A percentile compares a stretch with the other conserved stretches of the same genome.
These are phyloP conservation scores for Rhabdomys pumilio DNA, from an alignment of 2,797 vertebrate species.

Conservation along the genomic window DNA sequence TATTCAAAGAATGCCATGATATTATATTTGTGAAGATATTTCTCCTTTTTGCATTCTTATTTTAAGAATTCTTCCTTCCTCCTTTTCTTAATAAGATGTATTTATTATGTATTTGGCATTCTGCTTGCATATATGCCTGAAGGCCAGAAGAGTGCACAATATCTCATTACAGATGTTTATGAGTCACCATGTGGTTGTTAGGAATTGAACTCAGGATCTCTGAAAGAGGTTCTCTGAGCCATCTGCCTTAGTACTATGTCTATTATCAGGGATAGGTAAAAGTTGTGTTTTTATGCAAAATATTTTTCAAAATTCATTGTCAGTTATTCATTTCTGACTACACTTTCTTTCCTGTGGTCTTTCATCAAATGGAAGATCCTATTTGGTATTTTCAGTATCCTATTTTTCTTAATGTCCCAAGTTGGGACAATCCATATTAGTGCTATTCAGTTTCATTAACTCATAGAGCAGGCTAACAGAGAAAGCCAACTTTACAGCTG, in stretches of 20 bases:
- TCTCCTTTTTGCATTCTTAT: not conserved
- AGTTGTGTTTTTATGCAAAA: not conserved
- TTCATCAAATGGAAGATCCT: not conserved
- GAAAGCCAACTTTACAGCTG: not conserved
- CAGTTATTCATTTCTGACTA: not conserved
- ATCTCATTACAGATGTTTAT: not conserved
- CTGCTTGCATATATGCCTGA: not conserved
- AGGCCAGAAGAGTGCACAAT: not conserved
- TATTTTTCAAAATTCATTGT: not conserved
- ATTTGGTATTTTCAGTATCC: not conserved
- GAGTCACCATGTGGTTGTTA: not conserved
- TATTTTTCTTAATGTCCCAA: not conserved
- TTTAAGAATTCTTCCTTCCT: not conserved
- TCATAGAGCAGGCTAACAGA: not conserved
- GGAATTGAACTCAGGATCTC: not conserved
- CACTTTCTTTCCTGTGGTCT: not conserved
- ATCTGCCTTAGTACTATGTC: not conserved
- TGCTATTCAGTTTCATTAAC: not conserved
- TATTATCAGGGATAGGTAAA: not conserved
- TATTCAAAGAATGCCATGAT: not conserved
- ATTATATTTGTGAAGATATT: constrained; percentile 40
- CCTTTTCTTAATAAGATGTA: not conserved
- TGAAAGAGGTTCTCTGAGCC: not conserved
- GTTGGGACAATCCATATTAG: constrained; percentile 3
- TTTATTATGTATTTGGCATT: not conserved